Conservation (phyloP, 2,113 vertebrate genomes). For the Hippoglossus stenolepis region DNA sequence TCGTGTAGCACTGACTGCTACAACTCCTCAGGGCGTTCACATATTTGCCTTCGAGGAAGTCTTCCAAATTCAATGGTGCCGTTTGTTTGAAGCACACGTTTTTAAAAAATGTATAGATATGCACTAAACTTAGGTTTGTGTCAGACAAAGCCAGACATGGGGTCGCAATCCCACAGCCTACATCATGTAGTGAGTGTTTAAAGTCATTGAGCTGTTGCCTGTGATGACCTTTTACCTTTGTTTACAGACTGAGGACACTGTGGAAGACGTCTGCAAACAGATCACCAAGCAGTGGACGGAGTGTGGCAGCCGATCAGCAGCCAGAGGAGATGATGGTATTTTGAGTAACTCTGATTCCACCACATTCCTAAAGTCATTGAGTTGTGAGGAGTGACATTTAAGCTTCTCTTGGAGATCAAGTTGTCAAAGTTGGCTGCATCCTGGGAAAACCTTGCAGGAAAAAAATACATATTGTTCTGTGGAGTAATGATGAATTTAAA, state of each 20-base stretch:
- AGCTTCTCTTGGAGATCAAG: neutral
- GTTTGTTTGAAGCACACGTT: neutral
- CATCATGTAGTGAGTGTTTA: neutral
- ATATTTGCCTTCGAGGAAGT: too few relatives aligned
- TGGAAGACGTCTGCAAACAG: constrained; percentile 89
- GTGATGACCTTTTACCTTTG: neutral
- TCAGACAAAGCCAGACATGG: neutral
- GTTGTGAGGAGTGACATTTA: neutral
- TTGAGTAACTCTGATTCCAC: neutral
- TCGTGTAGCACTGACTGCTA: neutral
- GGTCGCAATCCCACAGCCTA: neutral
- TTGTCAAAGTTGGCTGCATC: neutral
- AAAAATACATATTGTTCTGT: too few relatives aligned
- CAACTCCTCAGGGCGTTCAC: neutral
- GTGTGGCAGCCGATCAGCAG: constrained; percentile 66
- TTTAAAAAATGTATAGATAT: too few relatives aligned
- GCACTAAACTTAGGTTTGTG: neutral
- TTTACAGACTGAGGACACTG: constrained; percentile 89
- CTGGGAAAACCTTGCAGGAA: too few relatives aligned
- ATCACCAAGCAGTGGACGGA: constrained; percentile 92
- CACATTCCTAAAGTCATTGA: neutral
- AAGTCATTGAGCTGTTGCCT: neutral
- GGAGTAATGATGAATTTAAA: too few relatives aligned
- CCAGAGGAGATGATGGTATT: constrained; percentile 78
- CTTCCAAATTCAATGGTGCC: neutral